A percentile compares a stretch with the other conserved stretches of the same genome.
Evolutionary conservation across 2,113 vertebrate genomes (phyloP).

Genomic region (Solea solea): DNA sequence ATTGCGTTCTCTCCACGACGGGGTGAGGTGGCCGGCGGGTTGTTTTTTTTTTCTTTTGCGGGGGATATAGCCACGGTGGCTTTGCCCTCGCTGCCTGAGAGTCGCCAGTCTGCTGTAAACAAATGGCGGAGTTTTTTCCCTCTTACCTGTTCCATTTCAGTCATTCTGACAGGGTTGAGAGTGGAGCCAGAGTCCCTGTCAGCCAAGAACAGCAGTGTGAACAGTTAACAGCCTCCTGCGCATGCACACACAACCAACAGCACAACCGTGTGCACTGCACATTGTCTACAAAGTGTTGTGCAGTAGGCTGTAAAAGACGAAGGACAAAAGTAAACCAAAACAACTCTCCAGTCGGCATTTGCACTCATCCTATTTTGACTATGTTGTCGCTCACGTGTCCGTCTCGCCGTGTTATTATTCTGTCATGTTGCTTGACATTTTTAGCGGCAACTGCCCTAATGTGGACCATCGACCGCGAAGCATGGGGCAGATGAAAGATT

Average conservation of each 20-base stretch:
- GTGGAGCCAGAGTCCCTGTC: constrained; percentile 39
- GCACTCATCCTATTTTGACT: constrained; percentile 33
- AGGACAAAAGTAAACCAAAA: constrained; percentile 45
- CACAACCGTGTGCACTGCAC: neutral
- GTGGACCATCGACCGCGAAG: neutral
- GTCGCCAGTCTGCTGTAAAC: constrained; percentile 31
- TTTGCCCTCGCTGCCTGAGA: constrained; percentile 28
- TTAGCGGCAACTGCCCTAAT: neutral
- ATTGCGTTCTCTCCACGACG: constrained; percentile 49
- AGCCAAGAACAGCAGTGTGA: constrained; percentile 46
- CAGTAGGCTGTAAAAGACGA: constrained; percentile 41
- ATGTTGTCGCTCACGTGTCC: constrained; percentile 1
- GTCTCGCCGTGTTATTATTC: constrained; percentile 7
- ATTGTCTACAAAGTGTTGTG: constrained; percentile 44
- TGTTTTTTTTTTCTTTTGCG: constrained; percentile 17
- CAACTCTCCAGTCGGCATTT: constrained; percentile 13
- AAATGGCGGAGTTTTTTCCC: constrained; percentile 52
- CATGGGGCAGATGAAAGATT: neutral
- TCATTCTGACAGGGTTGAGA: constrained; percentile 52
- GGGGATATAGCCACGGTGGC: neutral
- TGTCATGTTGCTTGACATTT: constrained; percentile 21
- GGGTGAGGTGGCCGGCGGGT: neutral
- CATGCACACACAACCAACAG: neutral
- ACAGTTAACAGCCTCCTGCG: constrained; percentile 37
- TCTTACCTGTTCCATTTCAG: constrained; percentile 54